These are phyloP conservation scores for Nomada fucata DNA, from an alignment of 2,888 invertebrate species.

Conservation along the genomic window DNA sequence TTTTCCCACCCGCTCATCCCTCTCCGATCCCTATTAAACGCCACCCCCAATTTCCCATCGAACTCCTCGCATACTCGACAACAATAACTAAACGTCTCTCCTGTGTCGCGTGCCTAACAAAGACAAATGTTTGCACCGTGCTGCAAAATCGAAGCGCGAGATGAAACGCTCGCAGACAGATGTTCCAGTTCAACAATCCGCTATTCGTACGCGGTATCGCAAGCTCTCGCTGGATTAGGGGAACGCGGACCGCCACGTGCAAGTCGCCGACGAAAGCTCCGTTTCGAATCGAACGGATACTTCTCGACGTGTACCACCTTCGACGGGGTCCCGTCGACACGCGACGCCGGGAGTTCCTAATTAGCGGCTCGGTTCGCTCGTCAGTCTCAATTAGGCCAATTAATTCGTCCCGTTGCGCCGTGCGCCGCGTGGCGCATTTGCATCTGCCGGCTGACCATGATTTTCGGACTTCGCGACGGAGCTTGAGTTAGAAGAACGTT, in stretches of 20 bases:
- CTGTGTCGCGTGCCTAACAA: not conserved
- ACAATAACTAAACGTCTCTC: not conserved
- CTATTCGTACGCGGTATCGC: constrained; percentile 67
- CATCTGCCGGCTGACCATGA: constrained; percentile 10
- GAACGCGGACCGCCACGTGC: constrained; percentile 34
- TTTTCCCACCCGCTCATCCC: too few species aligned
- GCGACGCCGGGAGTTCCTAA: constrained; percentile 50
- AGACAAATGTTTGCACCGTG: constrained; percentile 24
- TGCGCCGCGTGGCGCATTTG: constrained; percentile 27
- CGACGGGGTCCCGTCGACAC: constrained; percentile 48
- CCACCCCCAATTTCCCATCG: not conserved
- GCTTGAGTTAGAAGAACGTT: not conserved
- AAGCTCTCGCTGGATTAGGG: constrained; percentile 63
- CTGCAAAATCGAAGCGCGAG: constrained; percentile 2
- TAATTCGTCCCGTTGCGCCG: constrained; percentile 47
- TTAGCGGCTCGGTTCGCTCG: constrained; percentile 49
- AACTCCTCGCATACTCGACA: not conserved
- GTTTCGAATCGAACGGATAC: constrained; percentile 51
- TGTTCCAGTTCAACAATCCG: constrained; percentile 57
- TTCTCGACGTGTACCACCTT: constrained; percentile 35
- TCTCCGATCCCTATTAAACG: not conserved
- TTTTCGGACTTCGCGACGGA: not conserved
- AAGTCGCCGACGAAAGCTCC: constrained; percentile 20
- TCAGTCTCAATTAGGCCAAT: constrained; percentile 50
- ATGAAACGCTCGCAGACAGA: constrained; percentile 56